Evolutionary conservation across 1,140 invertebrate species (phyloP).

Genomic region (Belonocnema kinseyi): DNA sequence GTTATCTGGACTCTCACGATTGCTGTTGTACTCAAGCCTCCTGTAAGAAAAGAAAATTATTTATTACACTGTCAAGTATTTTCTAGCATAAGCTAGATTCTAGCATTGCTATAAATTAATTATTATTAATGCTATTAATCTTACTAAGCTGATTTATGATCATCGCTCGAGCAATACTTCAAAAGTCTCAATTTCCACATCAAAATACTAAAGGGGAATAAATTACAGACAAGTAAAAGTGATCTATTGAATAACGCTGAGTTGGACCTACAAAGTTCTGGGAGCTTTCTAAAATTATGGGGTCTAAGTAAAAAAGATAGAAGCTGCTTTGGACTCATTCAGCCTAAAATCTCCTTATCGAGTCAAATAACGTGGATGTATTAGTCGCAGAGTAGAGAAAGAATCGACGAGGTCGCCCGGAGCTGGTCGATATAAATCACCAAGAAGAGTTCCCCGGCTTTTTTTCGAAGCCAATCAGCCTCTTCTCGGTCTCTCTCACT

Average conservation of each 20-base stretch:
- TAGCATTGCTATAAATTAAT: too few species aligned
- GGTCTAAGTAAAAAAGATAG: too few species aligned
- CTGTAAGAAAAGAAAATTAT: conserved; percentile 78
- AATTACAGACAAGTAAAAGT: too few species aligned
- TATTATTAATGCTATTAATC: too few species aligned
- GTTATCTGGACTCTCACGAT: conserved; percentile 93
- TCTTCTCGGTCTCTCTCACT: conserved; percentile 48
- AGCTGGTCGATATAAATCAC: conserved; percentile 69
- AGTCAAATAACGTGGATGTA: conserved; percentile 66
- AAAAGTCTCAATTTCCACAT: too few species aligned
- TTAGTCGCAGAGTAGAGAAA: conserved; percentile 59
- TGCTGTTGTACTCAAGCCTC: conserved; percentile 92
- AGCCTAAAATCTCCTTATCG: conserved; percentile 65
- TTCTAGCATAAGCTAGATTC: too few species aligned
- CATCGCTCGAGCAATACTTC: too few species aligned
- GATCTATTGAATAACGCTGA: too few species aligned
- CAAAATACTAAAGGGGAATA: too few species aligned
- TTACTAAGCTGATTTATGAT: too few species aligned
- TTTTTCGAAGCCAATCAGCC: conserved; percentile 68
- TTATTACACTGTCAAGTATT: conserved; percentile 50
- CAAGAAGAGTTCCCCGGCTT: conserved; percentile 55
- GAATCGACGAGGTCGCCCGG: conserved; percentile 59
- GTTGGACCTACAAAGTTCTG: too few species aligned
- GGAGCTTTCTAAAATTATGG: too few species aligned
- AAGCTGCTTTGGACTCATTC: conserved; percentile 41